These are phyloP conservation scores for Ginglymostoma cirratum DNA, from an alignment of 2,113 vertebrate species.

Conservation along the genomic window DNA sequence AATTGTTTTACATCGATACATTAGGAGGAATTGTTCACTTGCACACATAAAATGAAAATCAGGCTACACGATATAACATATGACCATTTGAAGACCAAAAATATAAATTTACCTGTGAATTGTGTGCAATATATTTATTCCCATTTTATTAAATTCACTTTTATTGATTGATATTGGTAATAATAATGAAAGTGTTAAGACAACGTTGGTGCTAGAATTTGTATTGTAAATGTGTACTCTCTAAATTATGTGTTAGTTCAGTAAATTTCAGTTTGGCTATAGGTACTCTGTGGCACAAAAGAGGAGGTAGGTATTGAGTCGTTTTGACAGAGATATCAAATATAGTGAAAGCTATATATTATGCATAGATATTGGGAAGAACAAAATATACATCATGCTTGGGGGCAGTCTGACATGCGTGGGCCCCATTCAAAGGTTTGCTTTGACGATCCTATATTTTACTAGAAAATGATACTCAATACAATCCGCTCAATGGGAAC, in stretches of 20 bases:
- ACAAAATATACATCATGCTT: neutral
- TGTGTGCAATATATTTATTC: neutral
- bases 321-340: neutral
- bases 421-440: neutral
- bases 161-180: neutral
- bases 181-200: neutral
- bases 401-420: neutral
- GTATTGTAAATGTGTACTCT: neutral
- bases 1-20: neutral
- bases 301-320: neutral
- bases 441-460: neutral
- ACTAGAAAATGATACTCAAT: neutral
- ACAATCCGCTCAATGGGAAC: neutral
- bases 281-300: neutral
- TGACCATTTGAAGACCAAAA: neutral
- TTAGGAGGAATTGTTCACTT: neutral
- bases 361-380: neutral
- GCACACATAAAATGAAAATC: neutral
- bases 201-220: neutral
- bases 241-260: neutral
- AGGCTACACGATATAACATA: neutral
- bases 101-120: neutral
- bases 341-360: neutral
- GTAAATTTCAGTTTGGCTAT: neutral
- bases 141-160: neutral